Percentiles rank a stretch among this genome's conserved stretches.
These are phyloP conservation scores for Archocentrus centrarchus DNA, from an alignment of 2,113 vertebrate species.

Conservation along the genomic window DNA sequence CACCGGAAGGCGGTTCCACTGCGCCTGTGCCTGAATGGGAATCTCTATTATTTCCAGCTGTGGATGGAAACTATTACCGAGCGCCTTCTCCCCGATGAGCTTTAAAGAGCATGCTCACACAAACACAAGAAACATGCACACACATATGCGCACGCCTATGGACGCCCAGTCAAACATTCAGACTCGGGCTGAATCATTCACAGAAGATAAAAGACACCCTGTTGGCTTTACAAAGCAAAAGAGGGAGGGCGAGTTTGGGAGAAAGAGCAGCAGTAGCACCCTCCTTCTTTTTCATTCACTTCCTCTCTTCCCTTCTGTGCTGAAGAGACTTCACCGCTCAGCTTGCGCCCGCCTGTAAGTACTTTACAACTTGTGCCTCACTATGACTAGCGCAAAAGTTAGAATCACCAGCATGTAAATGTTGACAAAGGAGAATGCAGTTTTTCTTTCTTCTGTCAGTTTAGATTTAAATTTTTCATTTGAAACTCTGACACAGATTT, in stretches of 20 bases:
- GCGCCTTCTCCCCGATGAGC: constrained; percentile 73
- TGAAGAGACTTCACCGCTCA: constrained; percentile 60
- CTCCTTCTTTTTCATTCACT: constrained; percentile 70
- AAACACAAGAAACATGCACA: constrained; percentile 46
- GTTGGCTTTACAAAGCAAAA: constrained; percentile 61
- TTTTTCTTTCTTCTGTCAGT: neutral
- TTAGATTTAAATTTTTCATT: neutral
- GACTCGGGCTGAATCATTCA: constrained; percentile 69
- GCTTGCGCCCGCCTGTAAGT: constrained; percentile 71
- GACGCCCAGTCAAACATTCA: constrained; percentile 60
- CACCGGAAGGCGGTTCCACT: constrained; percentile 72
- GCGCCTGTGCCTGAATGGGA: constrained; percentile 71
- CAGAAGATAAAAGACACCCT: constrained; percentile 70
- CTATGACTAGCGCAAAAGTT: neutral
- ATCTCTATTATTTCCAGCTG: constrained; percentile 87
- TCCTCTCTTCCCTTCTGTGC: constrained; percentile 55
- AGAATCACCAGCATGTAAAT: neutral
- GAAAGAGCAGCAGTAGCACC: constrained; percentile 44
- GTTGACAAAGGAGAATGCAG: neutral
- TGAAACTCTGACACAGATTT: neutral
- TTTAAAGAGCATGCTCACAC: constrained; percentile 56
- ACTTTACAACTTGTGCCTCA: constrained; percentile 47
- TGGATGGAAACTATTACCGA: constrained; percentile 87
- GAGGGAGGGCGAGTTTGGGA: constrained; percentile 48
- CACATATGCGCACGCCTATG: constrained; percentile 51